Base-by-base conservation (phyloP, 2,113 vertebrate species). In the Noctilio leporinus region DNA sequence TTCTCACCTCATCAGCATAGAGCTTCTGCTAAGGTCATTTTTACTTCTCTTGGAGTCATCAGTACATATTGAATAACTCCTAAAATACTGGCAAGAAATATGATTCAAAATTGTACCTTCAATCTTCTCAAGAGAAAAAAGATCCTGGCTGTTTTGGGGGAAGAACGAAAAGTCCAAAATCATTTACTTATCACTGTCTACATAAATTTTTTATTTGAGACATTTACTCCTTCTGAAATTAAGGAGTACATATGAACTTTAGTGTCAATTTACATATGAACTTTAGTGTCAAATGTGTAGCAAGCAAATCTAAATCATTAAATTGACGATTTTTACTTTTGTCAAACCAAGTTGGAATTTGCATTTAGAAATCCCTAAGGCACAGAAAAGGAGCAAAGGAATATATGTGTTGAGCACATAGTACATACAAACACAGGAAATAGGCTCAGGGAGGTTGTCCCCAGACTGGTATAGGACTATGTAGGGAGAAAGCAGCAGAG, bases 211-310 rank as follows among this genome's bases (percentile, higher is more conserved):
- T 88, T 90, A 82, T 83, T 5, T 45, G 35, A 96, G 76, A 84
- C 20, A 92, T 59, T 90, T 51, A 92, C 87, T 86, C 7, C 64
- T 95, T 90, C 49, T 78, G 43, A 49, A 72, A 47, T 62, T 95
- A 59, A 20, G 80, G 35, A 92, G 90, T 38, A 83, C 87, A 91
- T 3, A n/a, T n/a, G n/a, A n/a, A n/a, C n/a, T n/a, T n/a, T n/a
- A n/a, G n/a, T n/a, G 20, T 73, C 57, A 90, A 38, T 65, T 87
- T 70, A 75, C 65, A 70, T 20, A 30, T 62, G 33, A 93, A 70
- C 12, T 86, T 89, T 64, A 70, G 69, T 85, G 49, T 49, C 24
- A 84, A 93, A 40, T 10, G 43, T 89, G 16, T 55, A 43, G 38
- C 47, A 40, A 90, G 53, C 62, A 85, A 65, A 88, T 67, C 62